Percentiles rank a stretch among this genome's conserved stretches.
phyloP scores from a whole-genome alignment of 2,888 invertebrate genomes.

The Branchipolynoe longqiensis region DNA sequence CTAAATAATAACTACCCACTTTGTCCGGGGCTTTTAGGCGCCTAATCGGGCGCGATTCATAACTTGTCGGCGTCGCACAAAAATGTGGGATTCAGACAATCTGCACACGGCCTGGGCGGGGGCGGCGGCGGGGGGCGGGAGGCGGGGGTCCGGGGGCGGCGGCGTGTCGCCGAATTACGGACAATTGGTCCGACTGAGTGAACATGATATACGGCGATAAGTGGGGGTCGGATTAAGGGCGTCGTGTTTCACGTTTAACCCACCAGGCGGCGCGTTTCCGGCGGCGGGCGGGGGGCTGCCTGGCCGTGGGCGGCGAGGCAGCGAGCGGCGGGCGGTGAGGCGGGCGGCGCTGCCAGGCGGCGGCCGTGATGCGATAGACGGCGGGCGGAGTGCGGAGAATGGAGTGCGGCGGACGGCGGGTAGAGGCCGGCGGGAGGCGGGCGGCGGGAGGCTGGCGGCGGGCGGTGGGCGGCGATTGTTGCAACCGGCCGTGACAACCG shows the following conservation, averaged over 20 bases:
- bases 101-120: background rate
- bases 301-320: too few relatives aligned
- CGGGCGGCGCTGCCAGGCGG: background rate
- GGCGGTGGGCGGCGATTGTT: background rate
- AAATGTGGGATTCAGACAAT: slow-evolving; percentile 28
- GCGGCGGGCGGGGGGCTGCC: background rate
- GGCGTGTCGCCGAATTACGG: background rate
- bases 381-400: background rate
- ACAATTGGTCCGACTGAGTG: background rate
- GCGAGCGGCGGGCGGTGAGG: background rate
- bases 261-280: too few relatives aligned
- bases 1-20: slow-evolving; percentile 44
- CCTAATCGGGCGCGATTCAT: slow-evolving; percentile 33
- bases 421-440: background rate
- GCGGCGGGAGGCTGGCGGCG: background rate
- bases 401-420: background rate
- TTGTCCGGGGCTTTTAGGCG: slow-evolving; percentile 26
- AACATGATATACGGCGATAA: slow-evolving; percentile 41
- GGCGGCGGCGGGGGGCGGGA: background rate
- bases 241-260: slow-evolving; percentile 21
- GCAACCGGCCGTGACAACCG: background rate
- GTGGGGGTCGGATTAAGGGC: slow-evolving; percentile 1
- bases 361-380: background rate
- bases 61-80: slow-evolving; percentile 22
- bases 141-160: background rate